A percentile compares a stretch with the other conserved stretches of the same genome.
Evolutionary conservation across 2,888 invertebrate species (phyloP).

Genomic region (Plagodis pulveraria): DNA sequence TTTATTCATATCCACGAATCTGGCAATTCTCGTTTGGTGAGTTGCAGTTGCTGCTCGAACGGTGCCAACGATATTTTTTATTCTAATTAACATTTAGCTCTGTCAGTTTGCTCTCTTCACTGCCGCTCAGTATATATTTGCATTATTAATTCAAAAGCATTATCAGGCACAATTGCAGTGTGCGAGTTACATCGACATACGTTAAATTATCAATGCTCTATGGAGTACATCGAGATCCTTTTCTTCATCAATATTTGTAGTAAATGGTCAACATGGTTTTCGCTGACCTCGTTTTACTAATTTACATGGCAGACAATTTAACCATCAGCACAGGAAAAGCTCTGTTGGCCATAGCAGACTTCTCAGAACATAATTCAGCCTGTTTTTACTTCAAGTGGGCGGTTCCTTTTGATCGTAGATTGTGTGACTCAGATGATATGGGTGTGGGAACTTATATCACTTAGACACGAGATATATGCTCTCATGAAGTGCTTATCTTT

Average conservation of each 20-base stretch:
- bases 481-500: conserved; percentile 59
- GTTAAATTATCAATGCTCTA: too few relatives aligned
- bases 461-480: conserved; percentile 52
- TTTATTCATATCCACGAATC: conserved; percentile 73
- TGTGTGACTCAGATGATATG: conserved; percentile 72
- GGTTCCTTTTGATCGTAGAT: conserved; percentile 66
- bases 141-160: conserved; percentile 46
- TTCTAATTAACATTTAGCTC: conserved; percentile 55
- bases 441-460: conserved; percentile 72
- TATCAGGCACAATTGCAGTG: conserved; percentile 41
- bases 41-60: conserved; percentile 50
- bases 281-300: conserved; percentile 52
- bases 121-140: conserved; percentile 48
- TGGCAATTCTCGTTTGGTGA: conserved; percentile 74
- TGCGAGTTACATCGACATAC: too few relatives aligned
- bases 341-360: conserved; percentile 49
- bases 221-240: conserved; percentile 34
- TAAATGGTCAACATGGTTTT: conserved; percentile 42
- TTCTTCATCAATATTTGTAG: conserved; percentile 42
- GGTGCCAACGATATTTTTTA: conserved; percentile 66
- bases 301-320: conserved; percentile 57
- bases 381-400: conserved; percentile 71
- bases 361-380: conserved; percentile 64
- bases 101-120: conserved; percentile 43
- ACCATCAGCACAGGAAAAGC: conserved; percentile 49